Evolutionary conservation across 2,113 vertebrate species (phyloP).

Genomic region (Phalacrocorax carbo): DNA sequence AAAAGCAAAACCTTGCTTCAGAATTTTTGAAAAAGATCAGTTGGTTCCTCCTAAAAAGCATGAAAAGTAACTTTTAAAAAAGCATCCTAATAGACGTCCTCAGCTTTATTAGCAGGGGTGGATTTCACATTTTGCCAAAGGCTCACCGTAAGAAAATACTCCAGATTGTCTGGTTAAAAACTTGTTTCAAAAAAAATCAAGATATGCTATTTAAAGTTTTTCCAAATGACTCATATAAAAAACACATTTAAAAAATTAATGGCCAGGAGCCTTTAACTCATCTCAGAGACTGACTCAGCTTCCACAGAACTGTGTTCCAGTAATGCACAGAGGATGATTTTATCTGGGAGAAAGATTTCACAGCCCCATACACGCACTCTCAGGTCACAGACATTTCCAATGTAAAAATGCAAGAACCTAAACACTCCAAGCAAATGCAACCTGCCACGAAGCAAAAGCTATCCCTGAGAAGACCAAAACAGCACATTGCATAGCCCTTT

Average conservation of each 20-base stretch:
- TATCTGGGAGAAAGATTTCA: conserved; percentile 20
- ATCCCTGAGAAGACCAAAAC: background rate
- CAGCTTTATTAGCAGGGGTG: background rate
- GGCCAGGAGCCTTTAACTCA: conserved; percentile 25
- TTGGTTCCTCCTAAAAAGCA: background rate
- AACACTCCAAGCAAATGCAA: background rate
- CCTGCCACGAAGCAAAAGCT: background rate
- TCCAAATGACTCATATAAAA: conserved; percentile 40
- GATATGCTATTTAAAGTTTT: conserved; percentile 31
- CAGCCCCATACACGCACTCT: background rate
- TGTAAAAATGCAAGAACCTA: background rate
- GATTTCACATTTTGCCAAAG: background rate
- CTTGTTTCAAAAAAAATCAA: background rate
- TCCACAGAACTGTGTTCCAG: background rate
- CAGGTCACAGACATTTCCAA: background rate
- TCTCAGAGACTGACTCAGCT: conserved; percentile 18
- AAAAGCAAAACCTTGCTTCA: background rate
- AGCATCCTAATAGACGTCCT: background rate
- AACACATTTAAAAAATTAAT: conserved; percentile 12
- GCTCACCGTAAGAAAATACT: background rate
- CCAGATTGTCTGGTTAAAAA: background rate
- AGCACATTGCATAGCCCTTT: background rate
- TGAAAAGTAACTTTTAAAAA: background rate
- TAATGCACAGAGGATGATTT: background rate
- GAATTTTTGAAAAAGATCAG: background rate